Base-by-base conservation (phyloP, 2,113 vertebrate genomes). In the Brachyhypopomus gauderio region DNA sequence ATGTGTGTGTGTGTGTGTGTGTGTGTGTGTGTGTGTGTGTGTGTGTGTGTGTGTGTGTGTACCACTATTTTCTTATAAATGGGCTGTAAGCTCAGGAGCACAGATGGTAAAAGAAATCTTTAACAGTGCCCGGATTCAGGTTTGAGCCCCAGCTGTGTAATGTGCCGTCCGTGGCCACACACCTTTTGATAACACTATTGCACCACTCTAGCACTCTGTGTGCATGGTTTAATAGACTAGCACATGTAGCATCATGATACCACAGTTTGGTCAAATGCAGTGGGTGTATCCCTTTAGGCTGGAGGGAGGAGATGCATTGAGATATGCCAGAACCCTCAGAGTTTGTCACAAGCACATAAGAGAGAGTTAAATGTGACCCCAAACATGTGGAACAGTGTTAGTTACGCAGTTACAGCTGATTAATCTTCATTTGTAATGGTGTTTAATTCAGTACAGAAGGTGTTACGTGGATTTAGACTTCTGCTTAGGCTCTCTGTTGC, bases 1-100 rank as follows among this genome's bases (percentile, higher is more conserved):
- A 80, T 30, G 36, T 83, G 45, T 60, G 74, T 80, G 81, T 4
- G 71, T 76, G 72, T 58, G 62, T 58, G 71, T 34, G 41, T 64
- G 70, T 56, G 75, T 45, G 75, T 75, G 73, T 75, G 52, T 34
- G 73, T 59, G 55, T 56, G 56, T 59, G 73, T 19, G 20, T 11
- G 20, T 64, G n/a, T 63, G 16, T 48, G 14, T 66, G 66, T 62
- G 55, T 70, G 27, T 58, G 6, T 2, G 3, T 70, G 17, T 41
- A 22, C 36, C 7, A 11, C 34, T 41, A 12, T 70, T 70, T n/a
- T 41, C 19, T 12, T 34, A 55, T 58, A 59, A 72, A 72, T 56
- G 64, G 11, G 3, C 30, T 23, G 16, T 38, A 58, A 19, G 7
- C 63, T 16, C 48, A 56, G 76, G 48, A 63, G 64, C 52, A 55